A percentile compares a stretch with the other conserved stretches of the same genome.
phyloP scores from a whole-genome alignment of 2,888 invertebrate species.

The Drosophila ochracea region DNA sequence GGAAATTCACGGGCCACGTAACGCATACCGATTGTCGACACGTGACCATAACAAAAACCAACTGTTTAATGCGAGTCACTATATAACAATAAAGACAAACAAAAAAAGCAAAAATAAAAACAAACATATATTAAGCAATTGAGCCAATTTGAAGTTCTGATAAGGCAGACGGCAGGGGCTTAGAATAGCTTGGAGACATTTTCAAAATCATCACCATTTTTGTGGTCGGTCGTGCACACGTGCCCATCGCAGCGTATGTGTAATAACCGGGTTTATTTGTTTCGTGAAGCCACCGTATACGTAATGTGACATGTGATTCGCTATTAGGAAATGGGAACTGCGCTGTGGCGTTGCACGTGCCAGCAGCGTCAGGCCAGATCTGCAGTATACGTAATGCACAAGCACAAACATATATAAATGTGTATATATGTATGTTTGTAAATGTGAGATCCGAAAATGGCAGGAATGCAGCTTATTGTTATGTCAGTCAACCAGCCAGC shows the following conservation, averaged over 20 bases:
- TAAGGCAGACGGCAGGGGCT: conserved; percentile 15
- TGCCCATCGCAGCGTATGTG: conserved; percentile 52
- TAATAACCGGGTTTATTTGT: conserved; percentile 35
- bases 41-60: conserved; percentile 62
- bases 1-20: conserved; percentile 70
- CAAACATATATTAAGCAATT: conserved; percentile 23
- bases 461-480: conserved; percentile 48
- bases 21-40: conserved; percentile 62
- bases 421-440: conserved; percentile 5
- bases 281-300: conserved; percentile 39
- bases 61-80: conserved; percentile 20
- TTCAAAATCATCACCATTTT: conserved; percentile 21
- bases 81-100: conserved; percentile 19
- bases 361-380: conserved; percentile 1
- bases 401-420: neutral
- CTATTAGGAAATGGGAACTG: conserved; percentile 2
- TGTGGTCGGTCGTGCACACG: conserved; percentile 47
- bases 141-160: conserved; percentile 30
- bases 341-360: conserved; percentile 48
- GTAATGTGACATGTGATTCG: conserved; percentile 51
- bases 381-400: conserved; percentile 2
- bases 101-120: conserved; percentile 21
- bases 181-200: conserved; percentile 29
- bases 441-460: conserved; percentile 28
- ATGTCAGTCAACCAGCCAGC: conserved; percentile 23